Base-by-base conservation (phyloP, 2,888 invertebrate genomes). In the Erynnis tages region DNA sequence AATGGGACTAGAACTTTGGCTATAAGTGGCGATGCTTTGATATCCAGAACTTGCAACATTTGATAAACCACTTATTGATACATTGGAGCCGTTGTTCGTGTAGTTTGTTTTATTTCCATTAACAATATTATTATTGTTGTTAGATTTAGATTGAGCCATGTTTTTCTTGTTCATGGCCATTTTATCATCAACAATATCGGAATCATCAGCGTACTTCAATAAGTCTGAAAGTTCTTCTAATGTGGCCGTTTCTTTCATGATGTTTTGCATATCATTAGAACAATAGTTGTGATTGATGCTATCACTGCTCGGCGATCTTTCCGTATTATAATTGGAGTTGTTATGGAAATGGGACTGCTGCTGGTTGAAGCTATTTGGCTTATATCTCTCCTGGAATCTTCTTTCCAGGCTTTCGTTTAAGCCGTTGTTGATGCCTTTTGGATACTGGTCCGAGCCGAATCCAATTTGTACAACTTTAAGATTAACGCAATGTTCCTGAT, bases 11-110 rank as follows among this genome's bases (percentile, higher is more conserved):
- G 94, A 95, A 61, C 95, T 96, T 79, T 96, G 96, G 76, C 96
- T 96, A 80, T 95, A 95, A 1, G 95, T 95, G 27, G 95, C 95
- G 69, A 96, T 95, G 67, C 96, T 96, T 82, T 96, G 96, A 80
- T 96, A 96, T 4, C 96, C 96, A 0, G 96, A 96, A 65, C 95
- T 95, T 25, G 95, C 96, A 5, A 94, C 93, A 57, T 93, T 94
- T 14, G 93, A 93, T 41, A 94, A 74, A 61, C 96, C 96, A 55
- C 95, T 94, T 58, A 95, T 95, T 1, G 95, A 95, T 43, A 94
- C 93, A 69, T 95, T 94, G 34, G 95, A 95, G 44, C 94, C 93
- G 71, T 94, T 93, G 49, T 93, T 94, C 5, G 81, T 80, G 58
- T 85, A 87, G 55, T 78, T 82, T 0, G 72, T 71, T 68, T 88